Conservation (phyloP, 2,888 invertebrate genomes). For the Trichogramma evanescens region DNA sequence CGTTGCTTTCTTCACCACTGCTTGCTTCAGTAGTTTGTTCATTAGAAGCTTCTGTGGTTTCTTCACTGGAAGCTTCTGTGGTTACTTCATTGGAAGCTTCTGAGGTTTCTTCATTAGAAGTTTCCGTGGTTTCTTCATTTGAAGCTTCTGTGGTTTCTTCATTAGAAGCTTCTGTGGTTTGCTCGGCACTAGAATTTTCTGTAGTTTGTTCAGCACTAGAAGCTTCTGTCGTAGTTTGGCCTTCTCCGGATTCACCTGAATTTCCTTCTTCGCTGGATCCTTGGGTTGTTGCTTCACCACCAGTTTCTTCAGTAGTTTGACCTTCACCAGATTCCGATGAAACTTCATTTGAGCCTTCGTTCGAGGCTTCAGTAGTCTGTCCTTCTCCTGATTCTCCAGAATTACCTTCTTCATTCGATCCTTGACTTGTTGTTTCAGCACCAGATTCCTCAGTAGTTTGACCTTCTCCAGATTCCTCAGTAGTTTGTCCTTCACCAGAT, state of each 20-base stretch:
- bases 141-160: neutral
- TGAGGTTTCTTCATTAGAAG: neutral
- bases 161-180: neutral
- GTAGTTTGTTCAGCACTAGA: neutral
- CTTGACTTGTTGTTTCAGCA: neutral
- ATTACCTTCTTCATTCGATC: neutral
- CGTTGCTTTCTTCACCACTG: neutral
- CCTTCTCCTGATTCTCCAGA: neutral
- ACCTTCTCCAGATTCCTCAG: neutral
- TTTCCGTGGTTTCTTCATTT: neutral
- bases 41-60: neutral
- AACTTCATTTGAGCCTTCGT: neutral
- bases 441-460: constrained; percentile 1
- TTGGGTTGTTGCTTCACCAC: neutral
- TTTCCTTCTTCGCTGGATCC: neutral
- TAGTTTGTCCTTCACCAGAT: neutral
- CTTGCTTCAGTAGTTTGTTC: neutral
- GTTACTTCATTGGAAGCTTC: neutral
- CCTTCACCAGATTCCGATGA: neutral
- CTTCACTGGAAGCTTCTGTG: neutral
- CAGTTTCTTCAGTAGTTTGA: neutral
- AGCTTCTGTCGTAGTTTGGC: neutral
- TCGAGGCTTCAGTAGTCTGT: neutral
- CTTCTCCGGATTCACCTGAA: neutral
- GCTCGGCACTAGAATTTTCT: neutral